A percentile compares a stretch with the other conserved stretches of the same genome.
These are phyloP conservation scores for Rambutsinella grinnellia DNA, from an alignment of 2,888 invertebrate genomes.

Conservation along the genomic window DNA sequence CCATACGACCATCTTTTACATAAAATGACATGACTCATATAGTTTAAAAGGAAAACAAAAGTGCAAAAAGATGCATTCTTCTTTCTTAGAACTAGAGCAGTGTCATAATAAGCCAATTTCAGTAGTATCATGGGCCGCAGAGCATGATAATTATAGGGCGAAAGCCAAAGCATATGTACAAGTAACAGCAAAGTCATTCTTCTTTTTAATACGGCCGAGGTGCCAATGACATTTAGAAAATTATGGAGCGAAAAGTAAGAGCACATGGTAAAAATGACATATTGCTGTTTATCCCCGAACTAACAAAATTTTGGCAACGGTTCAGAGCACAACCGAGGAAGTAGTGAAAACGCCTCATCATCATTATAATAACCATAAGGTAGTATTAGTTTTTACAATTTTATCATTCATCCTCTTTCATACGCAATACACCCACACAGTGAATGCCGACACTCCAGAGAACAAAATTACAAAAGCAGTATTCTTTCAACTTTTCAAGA, in stretches of 20 bases:
- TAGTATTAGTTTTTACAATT: background rate
- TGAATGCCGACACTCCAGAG: background rate
- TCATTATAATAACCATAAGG: conserved; percentile 10
- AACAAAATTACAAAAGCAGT: background rate
- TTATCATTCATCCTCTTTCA: background rate
- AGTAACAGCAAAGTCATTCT: background rate
- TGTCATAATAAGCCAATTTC: no score
- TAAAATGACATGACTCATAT: no score
- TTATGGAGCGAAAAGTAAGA: conserved; percentile 10
- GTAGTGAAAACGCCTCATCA: conserved; percentile 2
- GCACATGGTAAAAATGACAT: conserved; percentile 47
- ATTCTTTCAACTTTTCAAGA: background rate
- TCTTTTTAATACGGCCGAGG: background rate
- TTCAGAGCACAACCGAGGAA: conserved; percentile 25
- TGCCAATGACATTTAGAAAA: background rate
- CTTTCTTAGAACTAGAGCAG: no score
- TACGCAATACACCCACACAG: background rate
- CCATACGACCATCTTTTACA: no score
- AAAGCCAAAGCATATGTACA: background rate
- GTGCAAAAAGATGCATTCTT: no score
- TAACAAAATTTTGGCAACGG: conserved; percentile 36
- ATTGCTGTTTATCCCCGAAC: conserved; percentile 10
- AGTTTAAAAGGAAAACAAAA: no score
- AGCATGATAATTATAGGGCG: conserved; percentile 28
- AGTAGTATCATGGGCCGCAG: conserved; percentile 14